These are phyloP conservation scores for Ursus arctos DNA, from an alignment of 2,113 vertebrate genomes.

Conservation along the genomic window DNA sequence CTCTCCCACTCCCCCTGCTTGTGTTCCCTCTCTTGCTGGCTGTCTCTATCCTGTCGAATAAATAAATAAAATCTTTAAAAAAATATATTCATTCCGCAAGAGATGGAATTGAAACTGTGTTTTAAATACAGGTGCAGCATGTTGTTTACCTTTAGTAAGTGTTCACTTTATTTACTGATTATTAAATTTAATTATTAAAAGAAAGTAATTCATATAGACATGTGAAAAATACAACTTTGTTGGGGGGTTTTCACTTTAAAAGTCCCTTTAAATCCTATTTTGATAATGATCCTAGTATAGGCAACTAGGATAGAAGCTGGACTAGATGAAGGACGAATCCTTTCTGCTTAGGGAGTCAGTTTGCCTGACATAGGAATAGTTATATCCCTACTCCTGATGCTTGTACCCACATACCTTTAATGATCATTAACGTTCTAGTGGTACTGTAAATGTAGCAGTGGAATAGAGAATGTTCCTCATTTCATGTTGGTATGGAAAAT, in stretches of 20 bases:
- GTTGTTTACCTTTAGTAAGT: slow-evolving; percentile 17
- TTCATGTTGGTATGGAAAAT: not conserved
- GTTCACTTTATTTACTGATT: slow-evolving; percentile 5
- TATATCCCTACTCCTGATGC: not conserved
- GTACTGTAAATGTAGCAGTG: not conserved
- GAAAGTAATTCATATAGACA: slow-evolving; percentile 27
- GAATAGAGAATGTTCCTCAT: not conserved
- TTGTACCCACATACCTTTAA: not conserved
- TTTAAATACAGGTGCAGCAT: slow-evolving; percentile 37
- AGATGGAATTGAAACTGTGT: not conserved
- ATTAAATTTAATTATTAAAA: not conserved
- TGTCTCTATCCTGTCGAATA: too few relatives aligned
- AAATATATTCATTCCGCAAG: not conserved
- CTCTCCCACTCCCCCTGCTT: too few relatives aligned
- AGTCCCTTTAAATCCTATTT: slow-evolving; percentile 37
- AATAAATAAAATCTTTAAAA: not conserved
- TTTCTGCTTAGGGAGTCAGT: slow-evolving; percentile 48
- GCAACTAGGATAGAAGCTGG: not conserved
- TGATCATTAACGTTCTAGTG: not conserved
- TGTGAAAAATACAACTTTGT: not conserved
- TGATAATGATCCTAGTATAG: not conserved
- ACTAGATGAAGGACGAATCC: not conserved
- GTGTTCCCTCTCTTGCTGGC: too few relatives aligned
- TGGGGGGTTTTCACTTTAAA: slow-evolving; percentile 43
- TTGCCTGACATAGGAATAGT: not conserved